phyloP scores from a whole-genome alignment of 2,888 invertebrate genomes.

The Drosophila leonis region DNA sequence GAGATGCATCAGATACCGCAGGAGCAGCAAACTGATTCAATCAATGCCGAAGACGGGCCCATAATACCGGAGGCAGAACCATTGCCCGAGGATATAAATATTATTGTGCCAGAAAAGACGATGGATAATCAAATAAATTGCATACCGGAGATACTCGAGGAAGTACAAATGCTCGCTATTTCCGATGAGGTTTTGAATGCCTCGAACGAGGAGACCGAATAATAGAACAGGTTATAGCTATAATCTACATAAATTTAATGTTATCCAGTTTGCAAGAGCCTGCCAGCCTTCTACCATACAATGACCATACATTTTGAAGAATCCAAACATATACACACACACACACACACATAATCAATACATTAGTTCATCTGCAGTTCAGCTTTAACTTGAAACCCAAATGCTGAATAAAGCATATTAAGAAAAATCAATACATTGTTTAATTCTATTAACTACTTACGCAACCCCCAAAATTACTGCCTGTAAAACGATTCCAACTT shows the following conservation, averaged over 20 bases:
- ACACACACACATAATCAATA: conserved; percentile 2
- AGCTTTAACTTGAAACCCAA: conserved; percentile 38
- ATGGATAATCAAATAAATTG: conserved; percentile 4
- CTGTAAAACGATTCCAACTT: conserved; percentile 48
- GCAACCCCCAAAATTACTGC: background rate
- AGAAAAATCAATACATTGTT: conserved; percentile 9
- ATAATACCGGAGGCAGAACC: conserved; percentile 32
- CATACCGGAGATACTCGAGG: conserved; percentile 36
- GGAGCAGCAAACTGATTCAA: conserved; percentile 21
- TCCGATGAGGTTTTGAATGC: conserved; percentile 33
- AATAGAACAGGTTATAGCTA: conserved; percentile 7
- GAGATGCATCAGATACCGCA: conserved; percentile 35
- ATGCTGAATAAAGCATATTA: conserved; percentile 38
- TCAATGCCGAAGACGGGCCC: conserved; percentile 17
- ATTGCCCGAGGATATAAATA: conserved; percentile 3
- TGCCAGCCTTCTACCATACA: conserved; percentile 34
- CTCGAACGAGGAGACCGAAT: conserved; percentile 10
- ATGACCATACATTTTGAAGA: conserved; percentile 9
- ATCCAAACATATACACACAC: conserved; percentile 1
- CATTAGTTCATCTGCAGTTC: conserved; percentile 54
- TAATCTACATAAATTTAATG: conserved; percentile 27
- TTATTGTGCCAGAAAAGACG: conserved; percentile 7
- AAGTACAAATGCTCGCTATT: conserved; percentile 35
- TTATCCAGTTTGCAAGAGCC: conserved; percentile 25
- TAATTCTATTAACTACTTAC: conserved; percentile 2